phyloP scores from a whole-genome alignment of 2,113 vertebrate genomes.

The Rutilus rutilus region DNA sequence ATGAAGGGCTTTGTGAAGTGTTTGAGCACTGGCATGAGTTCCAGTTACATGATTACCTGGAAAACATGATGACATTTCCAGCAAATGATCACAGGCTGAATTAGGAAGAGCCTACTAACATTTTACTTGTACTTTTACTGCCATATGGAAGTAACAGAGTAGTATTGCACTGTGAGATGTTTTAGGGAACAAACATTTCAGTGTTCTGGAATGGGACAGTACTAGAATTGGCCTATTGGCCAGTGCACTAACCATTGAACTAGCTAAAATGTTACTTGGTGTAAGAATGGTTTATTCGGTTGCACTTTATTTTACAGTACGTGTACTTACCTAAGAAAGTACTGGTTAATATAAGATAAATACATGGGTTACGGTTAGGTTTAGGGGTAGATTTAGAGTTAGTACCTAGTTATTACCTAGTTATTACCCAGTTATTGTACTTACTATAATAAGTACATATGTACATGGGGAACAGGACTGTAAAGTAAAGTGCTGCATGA shows the following conservation, averaged over 20 bases:
- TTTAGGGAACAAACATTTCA: too few relatives aligned
- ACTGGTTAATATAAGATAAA: too few relatives aligned
- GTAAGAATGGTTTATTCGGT: background rate
- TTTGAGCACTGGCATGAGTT: background rate
- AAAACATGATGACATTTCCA: background rate
- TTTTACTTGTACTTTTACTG: background rate
- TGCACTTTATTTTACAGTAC: too few relatives aligned
- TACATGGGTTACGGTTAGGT: too few relatives aligned
- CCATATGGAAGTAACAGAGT: background rate
- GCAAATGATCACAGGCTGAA: background rate
- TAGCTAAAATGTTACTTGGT: background rate
- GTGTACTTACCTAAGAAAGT: too few relatives aligned
- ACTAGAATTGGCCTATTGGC: background rate
- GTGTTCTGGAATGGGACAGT: background rate
- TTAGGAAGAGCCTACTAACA: background rate
- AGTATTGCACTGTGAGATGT: background rate
- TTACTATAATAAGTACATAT: too few relatives aligned
- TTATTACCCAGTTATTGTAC: too few relatives aligned
- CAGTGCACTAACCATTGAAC: background rate
- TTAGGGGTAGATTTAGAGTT: too few relatives aligned
- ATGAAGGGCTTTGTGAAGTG: background rate
- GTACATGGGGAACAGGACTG: too few relatives aligned
- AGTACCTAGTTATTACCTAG: too few relatives aligned
- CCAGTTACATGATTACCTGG: background rate
- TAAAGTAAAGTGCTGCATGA: background rate